Percentiles rank a stretch among this genome's conserved stretches.
Evolutionary conservation across 1,140 invertebrate species (phyloP).

Genomic region (Heliconius hewitsoni): DNA sequence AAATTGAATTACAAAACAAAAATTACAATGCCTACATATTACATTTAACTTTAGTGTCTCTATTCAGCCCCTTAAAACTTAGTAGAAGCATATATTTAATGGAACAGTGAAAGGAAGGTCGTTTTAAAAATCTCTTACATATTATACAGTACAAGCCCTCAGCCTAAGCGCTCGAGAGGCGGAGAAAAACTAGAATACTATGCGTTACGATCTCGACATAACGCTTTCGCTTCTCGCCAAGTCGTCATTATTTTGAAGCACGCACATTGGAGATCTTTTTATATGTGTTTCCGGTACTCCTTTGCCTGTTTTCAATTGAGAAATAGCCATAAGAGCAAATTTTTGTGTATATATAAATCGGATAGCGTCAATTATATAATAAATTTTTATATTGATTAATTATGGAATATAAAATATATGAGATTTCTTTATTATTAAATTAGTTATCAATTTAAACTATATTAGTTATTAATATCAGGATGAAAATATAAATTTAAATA

Average conservation of each 20-base stretch:
- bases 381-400: too few species aligned
- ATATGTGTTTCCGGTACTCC: not conserved
- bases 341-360: not conserved
- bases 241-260: slow-evolving; percentile 8
- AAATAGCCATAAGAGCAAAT: not conserved
- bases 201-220: not conserved
- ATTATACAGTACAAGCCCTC: not conserved
- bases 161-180: not conserved
- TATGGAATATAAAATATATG: too few species aligned
- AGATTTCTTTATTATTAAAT: too few species aligned
- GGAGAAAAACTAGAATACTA: slow-evolving; percentile 2
- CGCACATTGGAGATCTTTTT: slow-evolving; percentile 7
- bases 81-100: not conserved
- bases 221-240: not conserved
- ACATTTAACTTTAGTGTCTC: too few species aligned
- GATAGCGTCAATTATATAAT: too few species aligned
- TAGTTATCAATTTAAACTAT: too few species aligned
- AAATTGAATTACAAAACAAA: too few species aligned
- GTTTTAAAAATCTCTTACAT: not conserved
- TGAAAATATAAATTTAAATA: too few species aligned
- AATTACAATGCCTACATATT: too few species aligned
- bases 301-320: not conserved
- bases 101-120: not conserved
- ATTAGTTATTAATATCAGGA: too few species aligned
- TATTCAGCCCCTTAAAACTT: not conserved